phyloP scores from a whole-genome alignment of 2,797 vertebrate species.

The Malurus splendens region DNA sequence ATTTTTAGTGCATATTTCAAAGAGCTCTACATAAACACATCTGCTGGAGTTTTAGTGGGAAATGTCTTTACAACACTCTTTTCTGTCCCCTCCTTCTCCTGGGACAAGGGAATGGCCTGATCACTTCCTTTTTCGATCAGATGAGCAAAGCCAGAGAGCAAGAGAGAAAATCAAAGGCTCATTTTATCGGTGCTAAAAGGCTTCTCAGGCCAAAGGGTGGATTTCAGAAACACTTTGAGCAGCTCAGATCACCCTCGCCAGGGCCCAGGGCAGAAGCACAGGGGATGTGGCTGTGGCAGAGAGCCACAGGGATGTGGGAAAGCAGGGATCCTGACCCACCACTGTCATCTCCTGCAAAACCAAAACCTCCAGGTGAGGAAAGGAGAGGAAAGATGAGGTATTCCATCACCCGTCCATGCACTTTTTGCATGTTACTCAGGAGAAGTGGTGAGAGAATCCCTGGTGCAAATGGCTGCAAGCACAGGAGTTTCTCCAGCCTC shows the following conservation, averaged over 20 bases:
- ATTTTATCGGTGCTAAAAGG: not conserved
- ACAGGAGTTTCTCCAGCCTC: not conserved
- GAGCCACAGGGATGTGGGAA: not conserved
- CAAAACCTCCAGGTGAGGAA: not conserved
- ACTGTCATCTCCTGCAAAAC: not conserved
- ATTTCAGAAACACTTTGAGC: not conserved
- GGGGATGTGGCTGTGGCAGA: fast-evolving
- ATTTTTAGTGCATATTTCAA: constrained; percentile 72
- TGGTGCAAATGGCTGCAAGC: fast-evolving
- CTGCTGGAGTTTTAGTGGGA: constrained; percentile 41
- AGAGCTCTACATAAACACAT: constrained; percentile 65
- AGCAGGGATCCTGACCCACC: fast-evolving
- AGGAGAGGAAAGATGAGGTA: not conserved
- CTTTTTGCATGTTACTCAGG: not conserved
- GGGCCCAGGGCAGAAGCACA: not conserved
- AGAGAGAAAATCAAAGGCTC: not conserved
- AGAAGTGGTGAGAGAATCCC: fast-evolving
- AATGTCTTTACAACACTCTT: constrained; percentile 8
- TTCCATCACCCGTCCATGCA: not conserved
- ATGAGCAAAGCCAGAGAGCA: not conserved
- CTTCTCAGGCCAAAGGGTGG: not conserved
- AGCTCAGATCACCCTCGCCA: not conserved
- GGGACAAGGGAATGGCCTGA: not conserved
- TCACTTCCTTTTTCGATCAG: not conserved
- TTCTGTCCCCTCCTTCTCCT: not conserved